Percentiles rank a stretch among this genome's conserved stretches.
Evolutionary conservation across 2,113 vertebrate genomes (phyloP).

Genomic region (Vidua chalybeata): DNA sequence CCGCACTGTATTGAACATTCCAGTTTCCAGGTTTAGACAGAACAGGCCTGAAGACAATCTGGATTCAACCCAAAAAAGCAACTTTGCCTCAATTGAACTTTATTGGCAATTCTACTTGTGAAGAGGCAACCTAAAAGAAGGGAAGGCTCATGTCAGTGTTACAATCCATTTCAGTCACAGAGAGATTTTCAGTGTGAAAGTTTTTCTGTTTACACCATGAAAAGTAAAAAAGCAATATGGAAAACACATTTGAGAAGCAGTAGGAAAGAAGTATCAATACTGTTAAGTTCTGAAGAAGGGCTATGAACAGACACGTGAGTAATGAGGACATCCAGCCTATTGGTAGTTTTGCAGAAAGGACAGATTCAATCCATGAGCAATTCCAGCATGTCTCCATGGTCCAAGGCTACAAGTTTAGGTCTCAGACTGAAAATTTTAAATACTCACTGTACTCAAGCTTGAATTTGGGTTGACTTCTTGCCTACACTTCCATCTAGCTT

Average conservation of each 20-base stretch:
- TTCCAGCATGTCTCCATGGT: background rate
- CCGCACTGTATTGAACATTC: background rate
- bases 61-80: background rate
- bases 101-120: background rate
- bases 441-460: background rate
- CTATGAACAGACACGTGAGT: background rate
- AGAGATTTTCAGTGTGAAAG: background rate
- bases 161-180: background rate
- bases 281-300: background rate
- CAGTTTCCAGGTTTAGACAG: background rate
- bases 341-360: background rate
- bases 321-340: background rate
- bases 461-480: background rate
- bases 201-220: background rate
- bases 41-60: background rate
- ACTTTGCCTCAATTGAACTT: background rate
- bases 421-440: background rate
- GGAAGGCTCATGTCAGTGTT: background rate
- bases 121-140: background rate
- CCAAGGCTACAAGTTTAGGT: accelerated
- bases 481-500: background rate
- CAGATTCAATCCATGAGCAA: background rate
- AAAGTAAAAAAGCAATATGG: background rate
- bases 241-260: background rate
- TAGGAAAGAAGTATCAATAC: background rate